phyloP scores from a whole-genome alignment of 2,113 vertebrate genomes.

The Dicrurus megarhynchus region DNA sequence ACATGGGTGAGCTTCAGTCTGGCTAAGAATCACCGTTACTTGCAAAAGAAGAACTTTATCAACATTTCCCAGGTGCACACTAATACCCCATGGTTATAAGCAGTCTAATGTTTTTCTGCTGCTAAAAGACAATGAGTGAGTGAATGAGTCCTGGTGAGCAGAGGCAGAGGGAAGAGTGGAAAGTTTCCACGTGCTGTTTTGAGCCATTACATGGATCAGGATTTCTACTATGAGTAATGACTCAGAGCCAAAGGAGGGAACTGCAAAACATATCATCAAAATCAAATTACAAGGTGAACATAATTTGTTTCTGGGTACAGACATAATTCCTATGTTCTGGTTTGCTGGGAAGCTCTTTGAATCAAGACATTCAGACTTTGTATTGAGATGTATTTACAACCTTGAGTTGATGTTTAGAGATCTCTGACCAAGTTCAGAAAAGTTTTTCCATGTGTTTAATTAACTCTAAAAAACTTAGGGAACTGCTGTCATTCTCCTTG shows the following conservation, averaged over 20 bases:
- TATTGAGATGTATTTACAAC: neutral
- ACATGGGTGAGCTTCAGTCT: neutral
- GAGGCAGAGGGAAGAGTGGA: neutral
- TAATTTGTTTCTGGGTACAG: neutral
- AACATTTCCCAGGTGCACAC: neutral
- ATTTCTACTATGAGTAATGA: neutral
- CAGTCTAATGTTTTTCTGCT: neutral
- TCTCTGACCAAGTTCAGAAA: neutral
- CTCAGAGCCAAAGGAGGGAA: neutral
- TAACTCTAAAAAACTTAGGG: neutral
- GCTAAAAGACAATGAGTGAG: neutral
- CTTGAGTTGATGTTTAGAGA: neutral
- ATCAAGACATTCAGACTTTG: neutral
- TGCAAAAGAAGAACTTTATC: neutral
- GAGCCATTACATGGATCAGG: neutral
- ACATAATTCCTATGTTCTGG: neutral
- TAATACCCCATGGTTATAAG: neutral
- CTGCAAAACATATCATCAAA: constrained; percentile 6
- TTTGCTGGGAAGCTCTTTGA: neutral
- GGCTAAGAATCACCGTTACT: neutral
- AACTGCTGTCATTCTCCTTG: neutral
- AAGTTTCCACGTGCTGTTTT: neutral
- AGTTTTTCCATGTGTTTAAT: neutral
- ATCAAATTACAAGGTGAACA: constrained; percentile 29
- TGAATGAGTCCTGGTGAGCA: neutral